These are phyloP conservation scores for Mormoops blainvillei DNA, from an alignment of 2,113 vertebrate species.

Conservation along the genomic window DNA sequence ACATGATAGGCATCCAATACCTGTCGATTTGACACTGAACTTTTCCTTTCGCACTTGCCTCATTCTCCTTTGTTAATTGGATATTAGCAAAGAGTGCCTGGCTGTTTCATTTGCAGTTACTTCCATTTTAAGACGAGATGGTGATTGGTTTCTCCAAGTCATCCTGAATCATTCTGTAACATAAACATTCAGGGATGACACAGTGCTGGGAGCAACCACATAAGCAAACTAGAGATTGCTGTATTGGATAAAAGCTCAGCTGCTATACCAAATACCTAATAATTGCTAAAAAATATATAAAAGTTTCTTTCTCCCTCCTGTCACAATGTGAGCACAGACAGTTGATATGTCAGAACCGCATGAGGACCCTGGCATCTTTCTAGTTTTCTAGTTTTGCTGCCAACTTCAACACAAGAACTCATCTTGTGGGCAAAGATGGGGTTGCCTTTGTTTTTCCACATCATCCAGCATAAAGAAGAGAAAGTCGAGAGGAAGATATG, in stretches of 20 bases:
- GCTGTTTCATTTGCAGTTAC: background rate
- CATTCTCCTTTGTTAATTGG: background rate
- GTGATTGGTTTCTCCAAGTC: background rate
- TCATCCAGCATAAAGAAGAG: background rate
- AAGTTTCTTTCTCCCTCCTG: background rate
- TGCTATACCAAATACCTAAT: background rate
- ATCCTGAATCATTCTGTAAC: background rate
- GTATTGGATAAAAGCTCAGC: background rate
- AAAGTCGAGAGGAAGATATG: background rate
- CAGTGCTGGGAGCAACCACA: background rate
- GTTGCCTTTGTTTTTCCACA: background rate
- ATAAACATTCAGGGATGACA: background rate
- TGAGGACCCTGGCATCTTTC: background rate
- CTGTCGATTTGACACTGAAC: background rate
- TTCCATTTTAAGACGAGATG: background rate
- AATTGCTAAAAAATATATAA: background rate
- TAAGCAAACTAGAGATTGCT: background rate
- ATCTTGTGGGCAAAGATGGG: background rate
- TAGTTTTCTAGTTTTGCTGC: background rate
- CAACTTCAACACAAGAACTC: background rate
- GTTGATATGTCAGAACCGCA: no score
- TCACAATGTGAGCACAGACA: background rate
- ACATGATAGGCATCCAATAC: background rate
- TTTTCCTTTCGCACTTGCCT: background rate
- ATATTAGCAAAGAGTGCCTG: background rate